Percentiles rank a stretch among this genome's conserved stretches.
Evolutionary conservation across 2,888 invertebrate species (phyloP).

Genomic region (Ethmia dodecea): DNA sequence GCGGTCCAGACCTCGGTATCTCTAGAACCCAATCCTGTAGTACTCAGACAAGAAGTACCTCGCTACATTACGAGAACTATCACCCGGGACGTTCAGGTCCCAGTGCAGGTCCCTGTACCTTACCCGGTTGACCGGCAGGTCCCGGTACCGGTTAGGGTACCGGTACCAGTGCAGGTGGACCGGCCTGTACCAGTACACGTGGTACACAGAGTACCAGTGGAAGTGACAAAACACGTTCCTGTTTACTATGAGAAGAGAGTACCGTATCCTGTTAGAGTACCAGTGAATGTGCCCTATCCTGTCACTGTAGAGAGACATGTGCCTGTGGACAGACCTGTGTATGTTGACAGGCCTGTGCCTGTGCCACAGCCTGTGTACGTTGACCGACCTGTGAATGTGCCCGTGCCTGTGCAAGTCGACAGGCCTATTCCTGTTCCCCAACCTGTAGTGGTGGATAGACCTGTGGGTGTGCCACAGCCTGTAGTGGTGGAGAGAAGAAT

Average conservation of each 20-base stretch:
- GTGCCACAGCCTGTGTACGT: conserved; percentile 76
- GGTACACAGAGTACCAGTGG: conserved; percentile 65
- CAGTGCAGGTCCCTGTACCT: conserved; percentile 31
- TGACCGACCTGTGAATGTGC: conserved; percentile 77
- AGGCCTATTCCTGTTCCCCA: conserved; percentile 39
- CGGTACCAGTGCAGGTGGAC: conserved; percentile 53
- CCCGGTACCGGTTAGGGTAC: conserved; percentile 37
- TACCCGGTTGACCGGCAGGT: conserved; percentile 38
- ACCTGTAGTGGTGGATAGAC: conserved; percentile 27
- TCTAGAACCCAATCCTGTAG: conserved; percentile 62
- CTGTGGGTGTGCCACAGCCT: conserved; percentile 36
- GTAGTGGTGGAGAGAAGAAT: conserved; percentile 34
- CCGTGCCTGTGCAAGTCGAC: conserved; percentile 56
- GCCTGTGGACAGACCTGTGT: conserved; percentile 76
- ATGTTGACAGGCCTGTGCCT: conserved; percentile 77
- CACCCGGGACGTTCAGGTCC: conserved; percentile 58
- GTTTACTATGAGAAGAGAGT: conserved; percentile 68
- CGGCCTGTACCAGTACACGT: conserved; percentile 72
- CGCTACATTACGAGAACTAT: conserved; percentile 65
- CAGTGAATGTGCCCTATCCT: conserved; percentile 75
- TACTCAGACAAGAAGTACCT: conserved; percentile 63
- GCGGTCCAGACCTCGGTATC: conserved; percentile 57
- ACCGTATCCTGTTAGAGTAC: conserved; percentile 72
- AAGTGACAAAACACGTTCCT: conserved; percentile 65
- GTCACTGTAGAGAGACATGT: conserved; percentile 78